These are phyloP conservation scores for Sebastes elongatus DNA, from an alignment of 2,797 vertebrate species.

Conservation along the genomic window DNA sequence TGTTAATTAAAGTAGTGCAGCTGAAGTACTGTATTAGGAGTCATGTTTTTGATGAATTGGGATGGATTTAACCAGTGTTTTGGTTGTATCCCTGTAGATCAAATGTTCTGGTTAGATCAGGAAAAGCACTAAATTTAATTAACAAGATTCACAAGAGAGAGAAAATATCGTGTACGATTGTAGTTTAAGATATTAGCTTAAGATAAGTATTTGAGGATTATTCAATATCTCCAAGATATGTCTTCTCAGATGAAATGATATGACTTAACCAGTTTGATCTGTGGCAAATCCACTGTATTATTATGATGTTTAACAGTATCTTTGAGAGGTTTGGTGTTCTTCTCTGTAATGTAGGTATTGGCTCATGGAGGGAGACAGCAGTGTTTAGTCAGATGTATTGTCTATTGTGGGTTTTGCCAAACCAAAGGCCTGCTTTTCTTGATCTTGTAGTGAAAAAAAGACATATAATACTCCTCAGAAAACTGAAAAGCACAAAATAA, in stretches of 20 bases:
- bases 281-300: slow-evolving; percentile 21
- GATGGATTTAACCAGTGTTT: slow-evolving; percentile 6
- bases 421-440: slow-evolving; percentile 30
- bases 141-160: background rate
- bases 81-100: background rate
- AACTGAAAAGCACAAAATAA: slow-evolving; percentile 32
- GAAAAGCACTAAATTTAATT: background rate
- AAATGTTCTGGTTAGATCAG: background rate
- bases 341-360: slow-evolving; percentile 50
- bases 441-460: slow-evolving; percentile 5
- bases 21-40: background rate
- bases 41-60: slow-evolving; percentile 14
- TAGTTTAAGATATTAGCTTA: slow-evolving; percentile 8
- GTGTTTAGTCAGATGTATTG: slow-evolving; percentile 57
- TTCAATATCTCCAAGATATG: background rate
- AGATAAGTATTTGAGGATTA: background rate
- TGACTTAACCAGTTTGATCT: slow-evolving; percentile 32
- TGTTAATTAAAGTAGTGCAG: slow-evolving; percentile 50
- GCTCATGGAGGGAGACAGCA: slow-evolving; percentile 40
- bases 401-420: slow-evolving; percentile 46
- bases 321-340: slow-evolving; percentile 52
- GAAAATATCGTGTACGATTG: background rate
- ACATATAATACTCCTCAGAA: slow-evolving; percentile 34
- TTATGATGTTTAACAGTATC: slow-evolving; percentile 40
- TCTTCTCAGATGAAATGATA: slow-evolving; percentile 22